Conservation (phyloP, 2,888 invertebrate genomes). For the Steromphala cineraria region DNA sequence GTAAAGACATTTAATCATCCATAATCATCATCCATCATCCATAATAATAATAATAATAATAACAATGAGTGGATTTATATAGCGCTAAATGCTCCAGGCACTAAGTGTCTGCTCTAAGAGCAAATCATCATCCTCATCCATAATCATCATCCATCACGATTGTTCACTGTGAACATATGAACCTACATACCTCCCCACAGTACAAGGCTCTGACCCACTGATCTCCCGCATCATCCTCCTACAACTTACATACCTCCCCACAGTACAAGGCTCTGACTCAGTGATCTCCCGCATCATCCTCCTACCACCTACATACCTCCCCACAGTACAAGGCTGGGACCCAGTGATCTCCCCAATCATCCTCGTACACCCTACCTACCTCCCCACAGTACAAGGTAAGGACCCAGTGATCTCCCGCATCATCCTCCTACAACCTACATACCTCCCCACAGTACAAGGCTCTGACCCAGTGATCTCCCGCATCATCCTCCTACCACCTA, state of each 20-base stretch:
- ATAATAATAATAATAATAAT: no score
- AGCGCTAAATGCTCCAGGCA: no score
- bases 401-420: slow-evolving; percentile 54
- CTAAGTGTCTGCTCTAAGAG: no score
- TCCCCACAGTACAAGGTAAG: slow-evolving; percentile 64
- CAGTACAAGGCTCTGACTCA: slow-evolving; percentile 67
- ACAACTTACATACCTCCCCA: slow-evolving; percentile 58
- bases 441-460: slow-evolving; percentile 69
- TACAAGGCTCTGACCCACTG: no score
- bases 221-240: background rate
- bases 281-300: slow-evolving; percentile 48
- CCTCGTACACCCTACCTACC: slow-evolving; percentile 66
- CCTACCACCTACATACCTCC: slow-evolving; percentile 66
- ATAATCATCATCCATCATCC: no score
- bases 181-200: no score
- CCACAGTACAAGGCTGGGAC: slow-evolving; percentile 66
- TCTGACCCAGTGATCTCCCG: slow-evolving; percentile 57
- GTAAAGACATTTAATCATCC: no score
- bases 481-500: slow-evolving; percentile 58
- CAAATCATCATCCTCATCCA: no score
- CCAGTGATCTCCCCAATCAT: slow-evolving; percentile 50
- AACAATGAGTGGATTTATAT: no score
- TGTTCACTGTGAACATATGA: no score
- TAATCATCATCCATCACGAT: no score
- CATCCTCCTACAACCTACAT: slow-evolving; percentile 60